These are phyloP conservation scores for Synanthedon myopaeformis DNA, from an alignment of 2,888 invertebrate genomes.

Conservation along the genomic window DNA sequence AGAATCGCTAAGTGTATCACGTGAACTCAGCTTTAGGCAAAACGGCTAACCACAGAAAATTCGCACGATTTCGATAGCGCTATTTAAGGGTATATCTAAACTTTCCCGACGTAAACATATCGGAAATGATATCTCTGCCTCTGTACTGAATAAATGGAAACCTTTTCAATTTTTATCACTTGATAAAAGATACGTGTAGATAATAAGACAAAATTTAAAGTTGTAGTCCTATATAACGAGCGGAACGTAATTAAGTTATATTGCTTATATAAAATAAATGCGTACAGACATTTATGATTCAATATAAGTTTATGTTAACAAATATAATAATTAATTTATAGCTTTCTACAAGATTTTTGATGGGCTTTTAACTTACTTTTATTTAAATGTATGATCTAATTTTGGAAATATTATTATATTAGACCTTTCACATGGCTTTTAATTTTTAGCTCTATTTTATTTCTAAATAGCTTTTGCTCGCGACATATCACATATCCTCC, in stretches of 20 bases:
- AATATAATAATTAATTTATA: neutral
- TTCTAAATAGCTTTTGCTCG: no score
- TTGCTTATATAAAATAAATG: neutral
- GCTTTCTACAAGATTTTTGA: neutral
- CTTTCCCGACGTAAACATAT: conserved; percentile 34
- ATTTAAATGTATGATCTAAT: no score
- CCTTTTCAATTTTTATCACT: conserved; percentile 8
- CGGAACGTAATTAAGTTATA: neutral
- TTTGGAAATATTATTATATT: no score
- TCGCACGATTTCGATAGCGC: neutral
- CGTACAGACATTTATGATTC: neutral
- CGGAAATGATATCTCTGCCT: conserved; percentile 7
- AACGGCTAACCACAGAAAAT: neutral
- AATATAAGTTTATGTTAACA: neutral
- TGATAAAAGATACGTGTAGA: no score
- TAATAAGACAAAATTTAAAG: no score
- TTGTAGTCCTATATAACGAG: neutral
- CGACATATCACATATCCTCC: no score
- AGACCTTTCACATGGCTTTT: no score
- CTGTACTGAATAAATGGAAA: conserved; percentile 22
- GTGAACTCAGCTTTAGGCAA: neutral
- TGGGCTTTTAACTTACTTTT: neutral
- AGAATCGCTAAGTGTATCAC: neutral
- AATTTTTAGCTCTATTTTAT: no score
- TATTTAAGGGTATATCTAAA: conserved; percentile 9